These are phyloP conservation scores for Gopherus evgoodei DNA, from an alignment of 2,113 vertebrate genomes.

Conservation along the genomic window DNA sequence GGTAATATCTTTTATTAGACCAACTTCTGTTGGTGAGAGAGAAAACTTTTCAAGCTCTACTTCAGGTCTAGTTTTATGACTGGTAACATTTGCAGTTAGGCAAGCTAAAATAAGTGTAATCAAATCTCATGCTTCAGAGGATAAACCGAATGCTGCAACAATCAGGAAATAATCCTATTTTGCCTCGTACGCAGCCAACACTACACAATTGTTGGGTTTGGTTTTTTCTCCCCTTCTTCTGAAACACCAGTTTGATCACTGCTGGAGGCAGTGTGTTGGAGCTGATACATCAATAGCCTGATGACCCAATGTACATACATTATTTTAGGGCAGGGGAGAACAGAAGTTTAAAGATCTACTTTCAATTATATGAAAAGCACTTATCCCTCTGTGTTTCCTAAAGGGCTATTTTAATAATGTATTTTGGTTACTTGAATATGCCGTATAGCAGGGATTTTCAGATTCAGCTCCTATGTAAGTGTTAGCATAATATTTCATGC, in stretches of 20 bases:
- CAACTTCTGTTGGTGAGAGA: neutral
- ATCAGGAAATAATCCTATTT: neutral
- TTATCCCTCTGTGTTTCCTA: neutral
- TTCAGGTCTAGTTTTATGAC: neutral
- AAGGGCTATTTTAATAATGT: conserved; percentile 8
- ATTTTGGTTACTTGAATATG: neutral
- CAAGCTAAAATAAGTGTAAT: neutral
- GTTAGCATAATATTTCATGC: neutral
- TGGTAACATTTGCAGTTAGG: neutral
- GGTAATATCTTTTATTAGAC: neutral
- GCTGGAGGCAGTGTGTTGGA: neutral
- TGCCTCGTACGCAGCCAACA: neutral
- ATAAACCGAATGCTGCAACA: conserved; percentile 25
- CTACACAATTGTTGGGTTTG: neutral
- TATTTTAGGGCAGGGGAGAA: neutral
- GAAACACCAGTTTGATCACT: neutral
- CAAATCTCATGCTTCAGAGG: neutral
- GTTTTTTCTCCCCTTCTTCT: neutral
- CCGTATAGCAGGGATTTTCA: neutral
- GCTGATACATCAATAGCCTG: conserved; percentile 3
- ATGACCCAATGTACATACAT: neutral
- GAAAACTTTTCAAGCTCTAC: neutral
- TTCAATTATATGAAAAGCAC: neutral
- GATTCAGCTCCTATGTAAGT: neutral
- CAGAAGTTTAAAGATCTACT: neutral